Evolutionary conservation across 2,797 vertebrate genomes (phyloP).

Genomic region (Silurus aristotelis): DNA sequence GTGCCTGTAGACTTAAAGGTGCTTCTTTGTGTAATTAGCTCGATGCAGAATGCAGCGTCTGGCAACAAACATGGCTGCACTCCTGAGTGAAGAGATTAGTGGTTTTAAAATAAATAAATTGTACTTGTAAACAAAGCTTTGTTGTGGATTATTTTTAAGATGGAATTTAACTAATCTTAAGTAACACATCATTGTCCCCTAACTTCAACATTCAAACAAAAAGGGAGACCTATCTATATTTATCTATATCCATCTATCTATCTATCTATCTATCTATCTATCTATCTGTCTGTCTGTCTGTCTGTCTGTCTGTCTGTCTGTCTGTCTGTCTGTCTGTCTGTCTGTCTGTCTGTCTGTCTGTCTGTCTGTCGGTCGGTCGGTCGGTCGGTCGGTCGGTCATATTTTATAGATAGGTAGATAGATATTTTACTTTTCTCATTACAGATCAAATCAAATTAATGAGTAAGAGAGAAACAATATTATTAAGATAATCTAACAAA

Average conservation of each 20-base stretch:
- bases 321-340: not conserved
- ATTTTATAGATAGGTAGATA: too few species aligned
- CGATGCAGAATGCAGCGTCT: not conserved
- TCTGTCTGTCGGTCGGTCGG: too few species aligned
- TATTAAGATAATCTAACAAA: too few species aligned
- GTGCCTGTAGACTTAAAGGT: not conserved
- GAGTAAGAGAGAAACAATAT: not conserved
- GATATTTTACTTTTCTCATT: too few species aligned
- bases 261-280: not conserved
- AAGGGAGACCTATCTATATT: not conserved
- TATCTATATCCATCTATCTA: not conserved
- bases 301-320: too few species aligned
- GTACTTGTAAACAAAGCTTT: not conserved
- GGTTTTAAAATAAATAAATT: not conserved
- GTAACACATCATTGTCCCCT: not conserved
- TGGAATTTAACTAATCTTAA: not conserved
- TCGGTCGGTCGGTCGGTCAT: too few species aligned
- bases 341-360: too few species aligned
- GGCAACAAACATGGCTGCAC: not conserved
- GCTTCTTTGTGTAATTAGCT: not conserved
- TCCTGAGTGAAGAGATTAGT: slow-evolving; percentile 10
- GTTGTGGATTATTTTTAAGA: slow-evolving; percentile 1
- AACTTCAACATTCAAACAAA: not conserved
- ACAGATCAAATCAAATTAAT: not conserved
- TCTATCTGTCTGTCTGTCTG: not conserved